Evolutionary conservation across 2,888 invertebrate genomes (phyloP), one percentile per base, ranked within the genome.

Genomic region (Nowickia ferox): DNA sequence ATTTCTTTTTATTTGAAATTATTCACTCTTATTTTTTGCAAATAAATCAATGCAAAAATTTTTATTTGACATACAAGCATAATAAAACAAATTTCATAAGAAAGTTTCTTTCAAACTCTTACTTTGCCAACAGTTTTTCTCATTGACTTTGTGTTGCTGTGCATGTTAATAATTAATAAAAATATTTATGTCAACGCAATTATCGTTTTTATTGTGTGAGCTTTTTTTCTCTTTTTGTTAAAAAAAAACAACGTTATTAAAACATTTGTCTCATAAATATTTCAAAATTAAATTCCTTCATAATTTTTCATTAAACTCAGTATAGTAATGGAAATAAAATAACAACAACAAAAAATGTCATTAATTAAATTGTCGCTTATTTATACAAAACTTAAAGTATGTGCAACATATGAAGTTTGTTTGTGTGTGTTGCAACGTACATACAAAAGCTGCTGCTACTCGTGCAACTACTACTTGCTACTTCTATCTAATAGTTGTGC

Each of bases 341-440:
- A 68, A 65, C 22, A 63, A 72, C 17, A 61, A 59, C 40, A 79
- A 72, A 84, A 78, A 74, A 84, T 74, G 71, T 38, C 51, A 84
- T 84, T 87, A 87, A 87, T 84, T 87, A 84, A 87, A 87, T 87
- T 81, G 81, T 84, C 84, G 84, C 77, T 71, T 84, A 66, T 81
- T 61, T 84, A 77, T 51, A 77, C 61, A 79, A 69, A 13, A 46
- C 59, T 57, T 57, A 22, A 65, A n/a, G 63, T 42, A 46, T 46
- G 63, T 65, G 69, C 69, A 82, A 57, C 66, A 61, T 61, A 46
- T 59, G 40, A 61, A 61, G 51, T 55, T 44, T 30, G 30, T 40
- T 11, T 57, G 19, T 68, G 75, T 19, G 19, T n/a, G n/a, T n/a
- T n/a, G 19, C 57, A 57, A 46, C n/a, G 19, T 59, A 44, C 44